Base-by-base conservation (phyloP, 2,888 invertebrate genomes). In the Thecophora atra region DNA sequence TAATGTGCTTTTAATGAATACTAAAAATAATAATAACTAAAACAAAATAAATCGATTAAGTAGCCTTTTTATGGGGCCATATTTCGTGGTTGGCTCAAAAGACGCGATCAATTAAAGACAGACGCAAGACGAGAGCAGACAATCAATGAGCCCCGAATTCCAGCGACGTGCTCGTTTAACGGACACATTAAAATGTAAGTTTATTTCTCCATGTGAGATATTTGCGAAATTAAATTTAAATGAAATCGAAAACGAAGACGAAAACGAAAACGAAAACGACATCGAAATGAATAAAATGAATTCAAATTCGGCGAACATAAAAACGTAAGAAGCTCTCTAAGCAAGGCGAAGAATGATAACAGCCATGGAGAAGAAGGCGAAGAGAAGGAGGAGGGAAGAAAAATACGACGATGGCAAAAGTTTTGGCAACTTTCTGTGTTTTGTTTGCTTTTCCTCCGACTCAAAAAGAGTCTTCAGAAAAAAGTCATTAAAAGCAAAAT, bases 11-110 rank as follows among this genome's bases (percentile, higher is more conserved):
- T 58, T 64, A 64, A 64, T 47, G 64, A 64, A 64, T 24, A 47
- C 21, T 47, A 64, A 24, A 64, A 26, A 26, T 37, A 37, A 37
- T 6, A 37, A 37, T 37, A 37, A 37, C 37, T 8, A 30, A 17
- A 37, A n/a, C n/a, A 19, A 37, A 30, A 63, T 28, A 63, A 37
- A 19, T 63, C 64, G 26, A 64, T 47, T 8, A 64, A 47, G 47
- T 47, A 42, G 64, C 64, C 44, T 21, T 64, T 64, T 64, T 44
- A 64, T 64, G 42, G 47, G 44, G 19, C 64, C 11, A 47, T 64
- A 64, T 44, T 47, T 64, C 24, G 42, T 11, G 47, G 17, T 21
- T 47, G 37, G 37, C 30, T 63, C n/a, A 28, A 19, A 15, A n/a
- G 62, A 19, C 21, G 54, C 54, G n/a, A 21, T 24, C 19, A n/a